Percentiles rank a stretch among this genome's conserved stretches.
These are phyloP conservation scores for Scatophagus argus DNA, from an alignment of 2,113 vertebrate genomes.

Conservation along the genomic window DNA sequence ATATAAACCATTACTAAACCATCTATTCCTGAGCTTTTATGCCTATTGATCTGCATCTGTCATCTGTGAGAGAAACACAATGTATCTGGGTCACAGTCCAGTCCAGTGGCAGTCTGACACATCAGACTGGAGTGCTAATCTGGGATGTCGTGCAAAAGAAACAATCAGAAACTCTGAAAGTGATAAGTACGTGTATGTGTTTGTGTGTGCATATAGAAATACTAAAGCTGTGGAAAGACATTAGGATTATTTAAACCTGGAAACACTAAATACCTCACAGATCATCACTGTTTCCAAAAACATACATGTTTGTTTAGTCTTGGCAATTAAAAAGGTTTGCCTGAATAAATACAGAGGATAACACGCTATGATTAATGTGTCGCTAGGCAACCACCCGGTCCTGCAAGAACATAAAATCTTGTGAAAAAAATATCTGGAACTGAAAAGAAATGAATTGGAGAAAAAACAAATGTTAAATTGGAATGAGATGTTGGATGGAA, in stretches of 20 bases:
- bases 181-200: neutral
- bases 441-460: neutral
- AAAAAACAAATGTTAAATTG: neutral
- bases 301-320: neutral
- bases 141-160: neutral
- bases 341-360: conserved; percentile 1
- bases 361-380: neutral
- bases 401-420: conserved; percentile 7
- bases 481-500: neutral
- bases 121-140: conserved; percentile 13
- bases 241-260: neutral
- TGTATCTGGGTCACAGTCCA: conserved; percentile 55
- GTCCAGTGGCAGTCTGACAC: conserved; percentile 30
- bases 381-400: conserved; percentile 3
- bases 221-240: neutral
- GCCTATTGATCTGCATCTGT: conserved; percentile 52
- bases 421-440: neutral
- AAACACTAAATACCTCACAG: neutral
- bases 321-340: conserved; percentile 1
- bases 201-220: neutral
- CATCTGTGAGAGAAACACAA: conserved; percentile 28
- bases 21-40: conserved; percentile 41
- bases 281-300: neutral
- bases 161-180: conserved; percentile 8
- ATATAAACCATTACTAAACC: conserved; percentile 24